Evolutionary conservation across 2,113 vertebrate species (phyloP), one percentile per base, ranked within the genome.

Genomic region (Colius striatus): DNA sequence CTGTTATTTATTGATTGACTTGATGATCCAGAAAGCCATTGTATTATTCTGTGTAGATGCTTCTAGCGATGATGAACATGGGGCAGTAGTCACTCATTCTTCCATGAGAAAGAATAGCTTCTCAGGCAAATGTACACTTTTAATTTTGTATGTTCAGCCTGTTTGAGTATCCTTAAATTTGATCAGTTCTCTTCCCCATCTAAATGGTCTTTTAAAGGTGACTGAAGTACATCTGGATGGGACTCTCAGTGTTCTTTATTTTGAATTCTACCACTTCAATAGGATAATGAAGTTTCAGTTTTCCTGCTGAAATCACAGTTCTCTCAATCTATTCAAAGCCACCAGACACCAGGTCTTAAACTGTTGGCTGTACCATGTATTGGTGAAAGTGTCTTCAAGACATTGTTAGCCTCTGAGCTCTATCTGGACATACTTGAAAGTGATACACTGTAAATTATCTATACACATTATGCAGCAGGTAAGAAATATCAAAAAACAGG

Each of bases 321-420:
- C 25, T 50, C 32, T 80, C 9, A 22, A 45, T 18, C 30, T 78
- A 10, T 76, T 85, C n/a, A 85, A 65, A 81, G 30, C 13, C 54
- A 55, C 6, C 4, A 30, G 62, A 26, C 29, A 75, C 7, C 0
- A 0, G 17, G 4, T 54, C n/a, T 73, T 61, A 76, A 61, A 22
- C 27, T 68, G 27, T 38, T 71, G 22, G 16, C 6, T 68, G 91
- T 85, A 11, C 21, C 18, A 11, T 13, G 6, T 68, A 18, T 34
- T 90, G 38, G 8, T 82, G 36, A 88, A 83, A 65, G 23, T 87
- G 47, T 19, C 71, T 92, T 84, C 43, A 71, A 36, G 65, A 47
- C 61, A 74, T 55, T 87, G 91, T 60, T 83, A 92, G 36, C 30
- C n/a, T 90, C 58, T 93, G 77, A 95, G 34, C 51, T 34, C 11